Conservation (phyloP, 2,113 vertebrate species). For the Centropus bengalensis region DNA sequence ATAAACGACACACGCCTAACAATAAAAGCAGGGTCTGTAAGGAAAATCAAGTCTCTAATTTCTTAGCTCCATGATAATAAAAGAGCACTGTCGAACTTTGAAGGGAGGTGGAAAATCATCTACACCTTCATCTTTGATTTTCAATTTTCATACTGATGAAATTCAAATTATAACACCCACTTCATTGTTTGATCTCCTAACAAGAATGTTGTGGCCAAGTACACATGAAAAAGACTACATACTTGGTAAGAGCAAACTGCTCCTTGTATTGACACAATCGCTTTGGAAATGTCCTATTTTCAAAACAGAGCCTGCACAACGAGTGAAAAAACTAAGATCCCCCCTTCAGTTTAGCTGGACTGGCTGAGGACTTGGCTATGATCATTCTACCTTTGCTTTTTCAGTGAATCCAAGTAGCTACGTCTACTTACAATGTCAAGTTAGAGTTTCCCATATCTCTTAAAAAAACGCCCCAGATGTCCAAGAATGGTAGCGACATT, state of each 20-base stretch:
- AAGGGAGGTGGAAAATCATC: not conserved
- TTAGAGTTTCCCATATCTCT: not conserved
- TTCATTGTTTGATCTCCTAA: accelerated
- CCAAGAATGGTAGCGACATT: accelerated
- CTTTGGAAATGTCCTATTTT: not conserved
- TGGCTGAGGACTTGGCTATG: accelerated
- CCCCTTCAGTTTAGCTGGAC: not conserved
- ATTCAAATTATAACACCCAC: accelerated
- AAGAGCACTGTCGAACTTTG: not conserved
- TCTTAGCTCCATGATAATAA: accelerated
- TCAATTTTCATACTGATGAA: not conserved
- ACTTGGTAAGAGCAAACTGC: not conserved
- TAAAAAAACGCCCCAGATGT: not conserved
- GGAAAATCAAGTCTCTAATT: not conserved
- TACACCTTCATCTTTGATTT: not conserved
- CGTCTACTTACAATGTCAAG: accelerated
- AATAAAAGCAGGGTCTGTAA: accelerated
- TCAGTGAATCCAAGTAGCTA: not conserved
- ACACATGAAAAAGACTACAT: accelerated
- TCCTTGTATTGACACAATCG: accelerated
- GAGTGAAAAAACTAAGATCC: accelerated
- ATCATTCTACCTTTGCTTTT: not conserved
- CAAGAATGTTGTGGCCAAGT: accelerated
- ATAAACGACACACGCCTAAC: accelerated
- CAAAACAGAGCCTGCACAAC: not conserved